phyloP scores from a whole-genome alignment of 2,888 invertebrate species.

The Ypsolopha scabrella region DNA sequence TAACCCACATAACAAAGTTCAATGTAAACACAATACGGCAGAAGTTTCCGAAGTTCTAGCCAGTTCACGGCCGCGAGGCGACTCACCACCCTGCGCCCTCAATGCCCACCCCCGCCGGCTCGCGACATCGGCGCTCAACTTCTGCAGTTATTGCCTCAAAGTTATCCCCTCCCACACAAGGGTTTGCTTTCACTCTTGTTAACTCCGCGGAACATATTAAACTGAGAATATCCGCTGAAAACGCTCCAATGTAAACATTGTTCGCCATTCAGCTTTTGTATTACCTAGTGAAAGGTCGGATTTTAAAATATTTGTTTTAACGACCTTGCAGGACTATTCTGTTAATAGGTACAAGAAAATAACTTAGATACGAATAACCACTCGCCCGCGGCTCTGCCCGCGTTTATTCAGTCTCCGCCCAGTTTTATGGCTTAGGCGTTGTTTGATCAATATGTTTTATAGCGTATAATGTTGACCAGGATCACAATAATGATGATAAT shows the following conservation, averaged over 20 bases:
- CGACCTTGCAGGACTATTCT: no score
- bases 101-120: constrained; percentile 15
- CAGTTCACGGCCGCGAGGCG: constrained; percentile 57
- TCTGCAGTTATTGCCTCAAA: constrained; percentile 12
- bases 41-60: constrained; percentile 55
- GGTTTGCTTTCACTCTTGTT: constrained; percentile 8
- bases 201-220: not conserved
- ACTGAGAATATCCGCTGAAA: constrained; percentile 2
- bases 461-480: no score
- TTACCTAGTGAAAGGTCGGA: not conserved
- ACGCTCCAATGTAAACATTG: constrained; percentile 4
- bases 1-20: constrained; percentile 71
- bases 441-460: no score
- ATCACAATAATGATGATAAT: no score
- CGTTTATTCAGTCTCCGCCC: no score
- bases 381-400: no score
- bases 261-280: not conserved
- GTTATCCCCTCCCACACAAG: constrained; percentile 4
- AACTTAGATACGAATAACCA: no score
- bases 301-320: not conserved
- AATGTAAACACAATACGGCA: constrained; percentile 69
- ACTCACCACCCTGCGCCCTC: constrained; percentile 9
- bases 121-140: constrained; percentile 9
- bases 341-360: no score
- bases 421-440: no score